phyloP scores from a whole-genome alignment of 1,140 invertebrate species.

The Colletes latitarsis region DNA sequence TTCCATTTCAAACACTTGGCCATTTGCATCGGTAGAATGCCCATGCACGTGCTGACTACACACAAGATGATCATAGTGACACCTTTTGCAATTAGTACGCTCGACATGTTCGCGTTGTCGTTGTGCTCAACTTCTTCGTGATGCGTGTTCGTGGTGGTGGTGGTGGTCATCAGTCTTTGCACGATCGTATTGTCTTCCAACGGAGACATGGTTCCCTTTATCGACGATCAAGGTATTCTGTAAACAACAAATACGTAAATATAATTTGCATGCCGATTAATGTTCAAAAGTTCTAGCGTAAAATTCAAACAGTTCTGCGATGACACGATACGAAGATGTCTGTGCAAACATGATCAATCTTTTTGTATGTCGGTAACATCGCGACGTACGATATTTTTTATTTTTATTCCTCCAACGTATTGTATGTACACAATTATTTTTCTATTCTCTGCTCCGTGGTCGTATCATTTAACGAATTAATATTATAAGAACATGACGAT shows the following conservation, averaged over 20 bases:
- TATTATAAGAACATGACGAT: background rate
- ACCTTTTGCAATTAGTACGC: conserved; percentile 84
- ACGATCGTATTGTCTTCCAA: background rate
- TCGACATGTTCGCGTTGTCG: conserved; percentile 61
- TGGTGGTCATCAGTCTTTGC: background rate
- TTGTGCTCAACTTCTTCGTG: conserved; percentile 60
- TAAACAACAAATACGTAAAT: background rate
- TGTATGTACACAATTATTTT: background rate
- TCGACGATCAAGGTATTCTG: background rate
- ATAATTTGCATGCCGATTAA: background rate
- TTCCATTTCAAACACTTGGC: conserved; percentile 85
- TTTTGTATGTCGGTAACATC: conserved; percentile 7
- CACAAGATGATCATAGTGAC: conserved; percentile 88
- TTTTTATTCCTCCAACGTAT: background rate
- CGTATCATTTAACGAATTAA: background rate
- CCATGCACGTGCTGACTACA: conserved; percentile 85
- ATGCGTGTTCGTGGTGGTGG: conserved; percentile 20
- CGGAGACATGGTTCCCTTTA: conserved; percentile 22
- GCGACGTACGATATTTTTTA: background rate
- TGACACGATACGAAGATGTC: too few relatives aligned
- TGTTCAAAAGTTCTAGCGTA: too few relatives aligned
- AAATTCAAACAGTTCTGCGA: too few relatives aligned
- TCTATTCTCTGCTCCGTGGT: background rate
- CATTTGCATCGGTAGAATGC: conserved; percentile 85
- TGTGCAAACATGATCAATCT: background rate